phyloP scores from a whole-genome alignment of 2,888 invertebrate species.

The Portevinia maculata region DNA sequence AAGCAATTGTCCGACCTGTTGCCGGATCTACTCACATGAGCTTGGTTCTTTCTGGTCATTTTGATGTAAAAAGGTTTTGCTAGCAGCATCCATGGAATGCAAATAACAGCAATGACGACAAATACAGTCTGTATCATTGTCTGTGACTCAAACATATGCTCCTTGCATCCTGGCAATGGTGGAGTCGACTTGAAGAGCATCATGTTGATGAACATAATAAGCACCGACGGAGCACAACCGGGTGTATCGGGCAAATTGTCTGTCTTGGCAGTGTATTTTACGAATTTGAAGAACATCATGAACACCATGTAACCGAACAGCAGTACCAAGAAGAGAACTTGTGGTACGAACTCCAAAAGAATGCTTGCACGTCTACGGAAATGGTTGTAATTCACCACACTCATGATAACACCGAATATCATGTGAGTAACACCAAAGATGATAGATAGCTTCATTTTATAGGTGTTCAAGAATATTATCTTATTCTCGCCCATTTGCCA shows the following conservation, averaged over 20 bases:
- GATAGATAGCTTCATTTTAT: slow-evolving; percentile 98
- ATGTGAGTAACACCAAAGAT: slow-evolving; percentile 97
- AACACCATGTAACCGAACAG: slow-evolving; percentile 96
- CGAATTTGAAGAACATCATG: slow-evolving; percentile 97
- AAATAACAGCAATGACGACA: slow-evolving; percentile 91
- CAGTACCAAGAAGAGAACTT: slow-evolving; percentile 92
- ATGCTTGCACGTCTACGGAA: slow-evolving; percentile 88
- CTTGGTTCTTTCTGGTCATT: slow-evolving; percentile 76
- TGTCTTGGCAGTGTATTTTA: slow-evolving; percentile 86
- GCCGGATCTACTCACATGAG: slow-evolving; percentile 72
- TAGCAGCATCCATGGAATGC: slow-evolving; percentile 96
- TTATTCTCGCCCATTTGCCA: slow-evolving; percentile 94
- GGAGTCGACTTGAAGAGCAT: slow-evolving; percentile 86
- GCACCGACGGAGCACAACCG: slow-evolving; percentile 88
- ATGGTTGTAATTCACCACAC: slow-evolving; percentile 90
- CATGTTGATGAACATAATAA: slow-evolving; percentile 92
- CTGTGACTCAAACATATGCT: slow-evolving; percentile 89
- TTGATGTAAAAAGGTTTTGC: slow-evolving; percentile 93
- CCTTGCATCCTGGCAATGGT: slow-evolving; percentile 83
- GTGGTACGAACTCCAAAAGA: slow-evolving; percentile 94
- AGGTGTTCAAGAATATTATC: slow-evolving; percentile 96
- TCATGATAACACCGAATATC: slow-evolving; percentile 96
- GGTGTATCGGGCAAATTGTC: slow-evolving; percentile 80
- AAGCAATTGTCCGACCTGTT: not conserved
- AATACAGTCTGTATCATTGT: slow-evolving; percentile 89